A percentile compares a stretch with the other conserved stretches of the same genome.
These are phyloP conservation scores for Brachyptera putata DNA, from an alignment of 2,888 invertebrate species.

Conservation along the genomic window DNA sequence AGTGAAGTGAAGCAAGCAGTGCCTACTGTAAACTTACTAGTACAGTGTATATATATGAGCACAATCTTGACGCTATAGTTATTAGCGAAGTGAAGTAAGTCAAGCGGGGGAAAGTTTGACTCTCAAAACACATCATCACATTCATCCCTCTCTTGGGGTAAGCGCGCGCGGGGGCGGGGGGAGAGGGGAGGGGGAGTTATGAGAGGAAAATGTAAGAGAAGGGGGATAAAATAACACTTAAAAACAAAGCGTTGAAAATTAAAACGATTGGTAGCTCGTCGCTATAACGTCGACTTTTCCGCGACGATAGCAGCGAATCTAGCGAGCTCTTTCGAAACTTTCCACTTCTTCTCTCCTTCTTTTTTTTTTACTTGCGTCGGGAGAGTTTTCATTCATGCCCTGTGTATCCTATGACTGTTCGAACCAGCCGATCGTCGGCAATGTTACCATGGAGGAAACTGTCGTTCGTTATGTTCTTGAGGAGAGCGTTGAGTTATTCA, in stretches of 20 bases:
- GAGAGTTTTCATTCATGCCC: neutral
- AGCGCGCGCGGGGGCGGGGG: no score
- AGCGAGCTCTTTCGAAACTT: no score
- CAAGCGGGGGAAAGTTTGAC: neutral
- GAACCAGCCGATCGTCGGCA: neutral
- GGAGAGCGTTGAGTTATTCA: no score
- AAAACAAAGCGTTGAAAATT: conserved; percentile 20
- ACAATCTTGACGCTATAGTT: no score
- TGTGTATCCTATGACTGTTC: neutral
- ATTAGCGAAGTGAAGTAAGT: no score
- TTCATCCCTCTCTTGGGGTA: no score
- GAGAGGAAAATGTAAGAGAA: neutral
- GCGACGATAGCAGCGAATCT: no score
- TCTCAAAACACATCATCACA: neutral
- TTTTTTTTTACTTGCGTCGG: neutral
- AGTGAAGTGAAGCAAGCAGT: no score
- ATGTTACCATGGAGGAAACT: neutral
- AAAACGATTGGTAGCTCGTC: conserved; percentile 13
- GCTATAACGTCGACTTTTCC: neutral
- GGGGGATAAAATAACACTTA: conserved; percentile 18
- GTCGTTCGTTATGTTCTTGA: no score
- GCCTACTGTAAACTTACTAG: no score
- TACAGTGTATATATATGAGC: no score
- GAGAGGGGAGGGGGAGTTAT: neutral
- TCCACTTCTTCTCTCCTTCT: no score